Evolutionary conservation across 2,113 vertebrate genomes (phyloP).

Genomic region (Chinchilla lanigera): DNA sequence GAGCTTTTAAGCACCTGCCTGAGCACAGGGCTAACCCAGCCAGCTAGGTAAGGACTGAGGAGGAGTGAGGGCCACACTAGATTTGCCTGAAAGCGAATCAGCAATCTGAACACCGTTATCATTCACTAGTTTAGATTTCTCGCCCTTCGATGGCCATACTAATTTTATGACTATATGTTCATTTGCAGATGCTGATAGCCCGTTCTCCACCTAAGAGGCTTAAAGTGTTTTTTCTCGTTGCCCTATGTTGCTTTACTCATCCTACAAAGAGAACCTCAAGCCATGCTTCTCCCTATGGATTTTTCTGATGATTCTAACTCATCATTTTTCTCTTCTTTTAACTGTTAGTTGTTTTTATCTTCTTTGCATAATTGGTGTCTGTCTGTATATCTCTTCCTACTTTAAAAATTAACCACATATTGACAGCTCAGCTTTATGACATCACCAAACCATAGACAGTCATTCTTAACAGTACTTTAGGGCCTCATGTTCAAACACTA

Average conservation of each 20-base stretch:
- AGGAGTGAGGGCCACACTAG: background rate
- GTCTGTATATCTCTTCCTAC: background rate
- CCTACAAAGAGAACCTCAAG: background rate
- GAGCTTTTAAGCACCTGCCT: slow-evolving; percentile 69
- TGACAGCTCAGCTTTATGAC: background rate
- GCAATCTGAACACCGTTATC: background rate
- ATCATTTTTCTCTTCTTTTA: background rate
- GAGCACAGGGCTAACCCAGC: slow-evolving; percentile 24
- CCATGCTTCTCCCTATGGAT: background rate
- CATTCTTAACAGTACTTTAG: background rate
- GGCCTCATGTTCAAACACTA: background rate
- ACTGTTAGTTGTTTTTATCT: background rate
- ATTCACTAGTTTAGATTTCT: background rate
- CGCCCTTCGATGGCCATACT: background rate
- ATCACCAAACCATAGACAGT: background rate
- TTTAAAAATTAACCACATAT: background rate
- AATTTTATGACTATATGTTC: background rate
- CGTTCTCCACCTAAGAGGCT: background rate
- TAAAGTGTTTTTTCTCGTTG: background rate
- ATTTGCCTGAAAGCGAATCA: background rate
- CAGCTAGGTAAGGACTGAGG: slow-evolving; percentile 22
- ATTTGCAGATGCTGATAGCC: background rate
- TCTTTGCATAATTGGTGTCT: background rate
- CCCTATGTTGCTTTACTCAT: background rate
- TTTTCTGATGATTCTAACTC: background rate